phyloP scores from a whole-genome alignment of 2,888 invertebrate genomes.

The Latrodectus hesperus region DNA sequence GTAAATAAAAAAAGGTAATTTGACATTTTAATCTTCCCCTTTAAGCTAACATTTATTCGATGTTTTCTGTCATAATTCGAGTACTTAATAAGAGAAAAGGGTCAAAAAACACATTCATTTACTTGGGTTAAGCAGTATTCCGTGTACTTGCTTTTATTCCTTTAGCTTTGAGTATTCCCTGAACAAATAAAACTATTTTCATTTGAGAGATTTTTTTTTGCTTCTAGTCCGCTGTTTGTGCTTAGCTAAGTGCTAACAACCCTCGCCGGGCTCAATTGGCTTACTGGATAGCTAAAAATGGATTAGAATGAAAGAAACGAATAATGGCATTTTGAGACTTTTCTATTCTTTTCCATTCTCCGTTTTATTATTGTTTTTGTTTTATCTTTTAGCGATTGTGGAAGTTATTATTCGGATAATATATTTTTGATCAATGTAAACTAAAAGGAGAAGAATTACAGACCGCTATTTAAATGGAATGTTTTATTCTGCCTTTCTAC shows the following conservation, averaged over 20 bases:
- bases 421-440: background rate
- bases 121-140: constrained; percentile 17
- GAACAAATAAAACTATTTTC: constrained; percentile 62
- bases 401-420: background rate
- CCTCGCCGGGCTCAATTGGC: constrained; percentile 57
- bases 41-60: constrained; percentile 4
- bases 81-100: constrained; percentile 10
- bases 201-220: constrained; percentile 33
- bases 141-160: constrained; percentile 40
- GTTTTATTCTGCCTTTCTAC: background rate
- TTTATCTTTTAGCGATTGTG: background rate
- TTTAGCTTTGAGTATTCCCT: constrained; percentile 53
- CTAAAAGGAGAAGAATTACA: background rate
- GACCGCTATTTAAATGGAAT: background rate
- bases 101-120: background rate
- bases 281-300: constrained; percentile 59
- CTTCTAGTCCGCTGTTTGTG: background rate
- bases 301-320: constrained; percentile 50
- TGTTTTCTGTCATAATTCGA: constrained; percentile 16
- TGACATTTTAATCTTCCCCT: background rate
- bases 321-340: constrained; percentile 26
- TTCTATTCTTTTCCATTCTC: background rate
- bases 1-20: too few relatives aligned
- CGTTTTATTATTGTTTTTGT: background rate
- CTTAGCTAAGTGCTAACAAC: constrained; percentile 41